These are phyloP conservation scores for Condylostylus longicornis DNA, from an alignment of 1,140 invertebrate genomes.

Conservation along the genomic window DNA sequence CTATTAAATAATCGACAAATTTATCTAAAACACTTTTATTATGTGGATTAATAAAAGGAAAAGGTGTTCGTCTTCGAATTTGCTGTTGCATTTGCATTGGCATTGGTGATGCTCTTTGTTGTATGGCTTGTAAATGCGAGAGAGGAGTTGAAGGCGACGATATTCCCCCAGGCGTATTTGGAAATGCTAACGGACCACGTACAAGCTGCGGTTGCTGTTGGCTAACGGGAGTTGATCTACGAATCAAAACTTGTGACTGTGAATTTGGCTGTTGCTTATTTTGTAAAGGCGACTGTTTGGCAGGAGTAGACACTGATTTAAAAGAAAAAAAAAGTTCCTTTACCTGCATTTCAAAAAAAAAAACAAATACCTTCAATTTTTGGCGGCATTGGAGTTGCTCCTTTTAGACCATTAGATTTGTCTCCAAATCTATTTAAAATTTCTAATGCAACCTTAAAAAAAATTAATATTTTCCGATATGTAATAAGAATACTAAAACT, in stretches of 20 bases:
- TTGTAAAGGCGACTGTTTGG: too few relatives aligned
- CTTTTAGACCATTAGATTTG: conserved; percentile 14
- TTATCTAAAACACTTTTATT: conserved; percentile 62
- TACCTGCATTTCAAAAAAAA: too few relatives aligned
- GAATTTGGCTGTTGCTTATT: neutral
- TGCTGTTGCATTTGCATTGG: conserved; percentile 15
- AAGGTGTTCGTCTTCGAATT: conserved; percentile 26
- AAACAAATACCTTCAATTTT: too few relatives aligned
- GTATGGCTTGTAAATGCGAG: conserved; percentile 1
- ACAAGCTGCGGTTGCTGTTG: conserved; percentile 30
- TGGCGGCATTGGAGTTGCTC: neutral
- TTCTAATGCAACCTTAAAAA: conserved; percentile 22
- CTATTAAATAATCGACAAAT: conserved; percentile 84
- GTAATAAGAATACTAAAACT: neutral
- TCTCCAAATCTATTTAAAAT: conserved; percentile 26
- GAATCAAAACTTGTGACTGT: neutral
- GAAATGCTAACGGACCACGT: conserved; percentile 32
- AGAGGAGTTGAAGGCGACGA: neutral
- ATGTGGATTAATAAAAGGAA: conserved; percentile 29
- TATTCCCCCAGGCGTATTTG: too few relatives aligned
- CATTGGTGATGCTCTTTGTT: conserved; percentile 2
- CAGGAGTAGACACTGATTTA: too few relatives aligned
- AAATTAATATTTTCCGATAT: neutral
- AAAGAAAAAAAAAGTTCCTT: too few relatives aligned
- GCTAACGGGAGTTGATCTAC: neutral